phyloP scores from a whole-genome alignment of 2,888 invertebrate genomes.

The Synanthedon myopaeformis region DNA sequence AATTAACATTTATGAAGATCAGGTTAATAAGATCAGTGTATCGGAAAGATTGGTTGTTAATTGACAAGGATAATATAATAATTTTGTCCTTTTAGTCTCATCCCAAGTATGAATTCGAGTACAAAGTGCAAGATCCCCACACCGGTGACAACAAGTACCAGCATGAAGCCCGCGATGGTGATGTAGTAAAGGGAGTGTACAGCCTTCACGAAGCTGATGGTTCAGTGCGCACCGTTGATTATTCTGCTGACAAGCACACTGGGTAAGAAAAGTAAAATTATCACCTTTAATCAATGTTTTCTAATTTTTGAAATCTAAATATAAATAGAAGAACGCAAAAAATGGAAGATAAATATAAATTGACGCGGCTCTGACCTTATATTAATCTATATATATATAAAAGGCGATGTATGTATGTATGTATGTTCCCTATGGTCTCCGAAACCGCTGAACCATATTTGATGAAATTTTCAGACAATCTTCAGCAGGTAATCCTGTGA shows the following conservation, averaged over 20 bases:
- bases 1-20: too few relatives aligned
- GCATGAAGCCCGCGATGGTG: slow-evolving; percentile 36
- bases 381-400: too few relatives aligned
- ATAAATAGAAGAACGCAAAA: neutral
- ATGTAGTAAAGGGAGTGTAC: slow-evolving; percentile 65
- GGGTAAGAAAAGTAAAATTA: slow-evolving; percentile 16
- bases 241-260: slow-evolving; percentile 25
- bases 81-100: slow-evolving; percentile 11
- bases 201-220: slow-evolving; percentile 58
- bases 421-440: too few relatives aligned
- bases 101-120: slow-evolving; percentile 28
- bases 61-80: neutral
- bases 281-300: neutral
- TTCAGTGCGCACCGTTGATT: slow-evolving; percentile 21
- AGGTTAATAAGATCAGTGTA: too few relatives aligned
- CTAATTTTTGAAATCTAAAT: neutral
- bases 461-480: too few relatives aligned
- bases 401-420: too few relatives aligned
- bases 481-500: too few relatives aligned
- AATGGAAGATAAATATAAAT: neutral
- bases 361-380: too few relatives aligned
- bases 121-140: slow-evolving; percentile 32
- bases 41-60: too few relatives aligned
- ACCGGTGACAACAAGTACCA: slow-evolving; percentile 34
- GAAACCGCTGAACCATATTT: too few relatives aligned